A percentile compares a stretch with the other conserved stretches of the same genome.
Evolutionary conservation across 2,797 vertebrate species (phyloP).

Genomic region (Enteromius treurensis): DNA sequence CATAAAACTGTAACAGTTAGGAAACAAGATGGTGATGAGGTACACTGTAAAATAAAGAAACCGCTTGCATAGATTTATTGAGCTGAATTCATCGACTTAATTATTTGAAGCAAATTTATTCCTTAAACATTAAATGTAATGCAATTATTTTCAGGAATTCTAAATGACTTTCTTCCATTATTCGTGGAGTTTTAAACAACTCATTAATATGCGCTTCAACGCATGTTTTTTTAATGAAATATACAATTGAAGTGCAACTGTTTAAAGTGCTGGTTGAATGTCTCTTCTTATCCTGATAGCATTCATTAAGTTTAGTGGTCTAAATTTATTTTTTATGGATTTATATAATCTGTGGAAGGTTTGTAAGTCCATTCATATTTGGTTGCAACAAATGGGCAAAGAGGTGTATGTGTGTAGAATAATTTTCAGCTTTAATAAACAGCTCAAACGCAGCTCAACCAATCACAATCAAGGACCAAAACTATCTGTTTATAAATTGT

Average conservation of each 20-base stretch:
- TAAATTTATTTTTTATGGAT: neutral
- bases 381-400: too few species aligned
- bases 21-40: neutral
- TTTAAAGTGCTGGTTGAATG: neutral
- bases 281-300: neutral
- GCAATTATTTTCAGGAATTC: neutral
- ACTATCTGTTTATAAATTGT: too few species aligned
- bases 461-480: too few species aligned
- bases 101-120: neutral
- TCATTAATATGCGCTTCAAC: neutral
- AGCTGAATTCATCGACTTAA: neutral
- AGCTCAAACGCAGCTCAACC: too few species aligned
- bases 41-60: neutral
- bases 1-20: slow-evolving; percentile 27
- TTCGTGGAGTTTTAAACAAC: neutral
- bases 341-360: neutral
- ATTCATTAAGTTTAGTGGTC: neutral
- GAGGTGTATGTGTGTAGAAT: too few species aligned
- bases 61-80: neutral
- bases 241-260: neutral
- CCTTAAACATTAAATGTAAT: neutral
- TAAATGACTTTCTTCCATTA: neutral
- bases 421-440: too few species aligned
- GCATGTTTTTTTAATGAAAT: neutral
- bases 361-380: neutral